These are phyloP conservation scores for Neogale vison DNA, from an alignment of 2,113 vertebrate species.

Conservation along the genomic window DNA sequence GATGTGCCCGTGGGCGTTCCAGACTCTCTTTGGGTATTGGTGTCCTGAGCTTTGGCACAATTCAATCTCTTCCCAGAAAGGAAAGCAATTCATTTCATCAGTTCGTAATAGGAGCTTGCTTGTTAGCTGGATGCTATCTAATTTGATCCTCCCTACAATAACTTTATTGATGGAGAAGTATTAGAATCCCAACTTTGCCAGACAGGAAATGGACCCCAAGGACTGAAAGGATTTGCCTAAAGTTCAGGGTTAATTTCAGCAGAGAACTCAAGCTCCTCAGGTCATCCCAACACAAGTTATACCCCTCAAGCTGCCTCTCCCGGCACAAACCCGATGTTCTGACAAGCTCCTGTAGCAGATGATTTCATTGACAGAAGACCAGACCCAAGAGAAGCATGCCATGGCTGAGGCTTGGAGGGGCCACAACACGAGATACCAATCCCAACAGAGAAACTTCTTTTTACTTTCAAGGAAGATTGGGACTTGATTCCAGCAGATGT, in stretches of 20 bases:
- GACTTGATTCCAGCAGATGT: background rate
- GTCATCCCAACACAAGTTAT: background rate
- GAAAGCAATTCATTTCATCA: slow-evolving; percentile 21
- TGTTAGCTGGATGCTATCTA: background rate
- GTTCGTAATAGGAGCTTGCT: background rate
- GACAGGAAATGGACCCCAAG: background rate
- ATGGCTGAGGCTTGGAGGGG: background rate
- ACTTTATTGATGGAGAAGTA: background rate
- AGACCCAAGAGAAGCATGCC: background rate
- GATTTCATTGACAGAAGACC: background rate
- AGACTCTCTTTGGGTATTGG: background rate
- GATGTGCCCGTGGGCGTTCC: background rate
- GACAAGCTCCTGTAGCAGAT: background rate
- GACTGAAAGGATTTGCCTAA: background rate
- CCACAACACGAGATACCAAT: background rate
- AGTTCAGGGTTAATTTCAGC: background rate
- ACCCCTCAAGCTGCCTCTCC: background rate
- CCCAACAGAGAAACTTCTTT: background rate
- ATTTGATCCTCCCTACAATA: background rate
- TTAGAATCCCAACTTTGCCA: background rate
- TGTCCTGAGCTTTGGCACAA: background rate
- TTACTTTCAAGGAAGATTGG: slow-evolving; percentile 9
- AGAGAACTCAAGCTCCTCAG: background rate
- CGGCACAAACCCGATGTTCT: background rate
- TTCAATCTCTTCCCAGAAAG: background rate